Evolutionary conservation across 2,797 vertebrate genomes (phyloP).

Genomic region (Typhlichthys eigenmanni): DNA sequence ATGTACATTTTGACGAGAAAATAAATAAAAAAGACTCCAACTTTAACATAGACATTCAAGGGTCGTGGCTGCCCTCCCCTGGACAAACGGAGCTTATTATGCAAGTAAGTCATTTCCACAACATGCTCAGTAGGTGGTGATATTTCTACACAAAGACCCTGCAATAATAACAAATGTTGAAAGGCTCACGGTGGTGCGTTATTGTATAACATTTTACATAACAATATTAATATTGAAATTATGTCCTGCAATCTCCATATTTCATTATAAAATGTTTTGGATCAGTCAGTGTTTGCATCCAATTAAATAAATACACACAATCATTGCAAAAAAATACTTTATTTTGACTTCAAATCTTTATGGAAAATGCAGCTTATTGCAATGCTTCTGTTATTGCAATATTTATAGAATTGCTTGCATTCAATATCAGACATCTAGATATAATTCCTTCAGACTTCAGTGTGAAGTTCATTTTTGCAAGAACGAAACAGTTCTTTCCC

Average conservation of each 20-base stretch:
- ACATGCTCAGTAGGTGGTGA: constrained; percentile 54
- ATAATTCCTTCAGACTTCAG: background rate
- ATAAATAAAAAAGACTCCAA: background rate
- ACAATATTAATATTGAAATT: no score
- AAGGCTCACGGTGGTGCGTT: no score
- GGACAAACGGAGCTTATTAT: constrained; percentile 44
- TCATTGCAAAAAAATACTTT: no score
- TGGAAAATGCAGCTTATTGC: no score
- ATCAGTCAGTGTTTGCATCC: no score
- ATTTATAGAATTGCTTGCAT: background rate
- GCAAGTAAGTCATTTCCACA: background rate
- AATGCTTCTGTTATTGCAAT: no score
- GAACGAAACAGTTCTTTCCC: constrained; percentile 6
- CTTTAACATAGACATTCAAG: constrained; percentile 34
- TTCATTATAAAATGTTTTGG: no score
- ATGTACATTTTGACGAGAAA: background rate
- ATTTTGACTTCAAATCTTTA: no score
- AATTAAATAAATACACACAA: no score
- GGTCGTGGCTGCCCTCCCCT: constrained; percentile 73
- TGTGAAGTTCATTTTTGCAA: background rate
- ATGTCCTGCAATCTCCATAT: no score
- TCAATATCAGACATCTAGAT: background rate
- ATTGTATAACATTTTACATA: no score
- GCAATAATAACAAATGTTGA: background rate
- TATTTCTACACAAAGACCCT: constrained; percentile 44